phyloP scores from a whole-genome alignment of 1,140 invertebrate species.

The Cyclina sinensis region DNA sequence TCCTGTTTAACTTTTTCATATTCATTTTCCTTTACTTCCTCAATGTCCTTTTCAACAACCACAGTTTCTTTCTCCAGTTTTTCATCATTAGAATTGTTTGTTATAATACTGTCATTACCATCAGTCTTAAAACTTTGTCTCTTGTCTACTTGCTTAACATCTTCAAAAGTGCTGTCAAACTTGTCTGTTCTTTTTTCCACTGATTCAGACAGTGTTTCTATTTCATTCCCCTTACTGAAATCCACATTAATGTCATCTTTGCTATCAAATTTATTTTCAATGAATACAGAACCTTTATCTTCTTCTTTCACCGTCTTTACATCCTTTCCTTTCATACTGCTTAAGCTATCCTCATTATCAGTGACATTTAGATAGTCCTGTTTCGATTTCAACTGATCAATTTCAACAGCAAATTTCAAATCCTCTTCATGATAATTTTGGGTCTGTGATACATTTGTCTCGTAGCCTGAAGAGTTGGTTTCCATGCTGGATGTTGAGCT shows the following conservation, averaged over 20 bases:
- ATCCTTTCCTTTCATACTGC: background rate
- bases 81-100: background rate
- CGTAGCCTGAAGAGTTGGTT: slow-evolving; percentile 64
- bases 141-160: background rate
- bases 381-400: slow-evolving; percentile 42
- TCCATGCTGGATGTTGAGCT: slow-evolving; percentile 66
- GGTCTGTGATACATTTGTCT: slow-evolving; percentile 59
- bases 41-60: background rate
- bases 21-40: background rate
- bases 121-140: background rate
- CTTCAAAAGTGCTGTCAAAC: background rate
- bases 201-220: background rate
- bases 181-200: background rate
- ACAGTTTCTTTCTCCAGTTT: background rate
- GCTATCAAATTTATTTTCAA: background rate
- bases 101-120: background rate
- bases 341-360: background rate
- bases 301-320: background rate
- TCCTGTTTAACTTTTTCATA: background rate
- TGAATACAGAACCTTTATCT: background rate
- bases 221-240: background rate
- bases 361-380: slow-evolving; percentile 36
- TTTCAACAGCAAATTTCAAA: slow-evolving; percentile 49
- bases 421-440: slow-evolving; percentile 38
- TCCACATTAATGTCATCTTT: background rate